Evolutionary conservation across 1,140 invertebrate genomes (phyloP).

Genomic region (Drosophila oshimai): DNA sequence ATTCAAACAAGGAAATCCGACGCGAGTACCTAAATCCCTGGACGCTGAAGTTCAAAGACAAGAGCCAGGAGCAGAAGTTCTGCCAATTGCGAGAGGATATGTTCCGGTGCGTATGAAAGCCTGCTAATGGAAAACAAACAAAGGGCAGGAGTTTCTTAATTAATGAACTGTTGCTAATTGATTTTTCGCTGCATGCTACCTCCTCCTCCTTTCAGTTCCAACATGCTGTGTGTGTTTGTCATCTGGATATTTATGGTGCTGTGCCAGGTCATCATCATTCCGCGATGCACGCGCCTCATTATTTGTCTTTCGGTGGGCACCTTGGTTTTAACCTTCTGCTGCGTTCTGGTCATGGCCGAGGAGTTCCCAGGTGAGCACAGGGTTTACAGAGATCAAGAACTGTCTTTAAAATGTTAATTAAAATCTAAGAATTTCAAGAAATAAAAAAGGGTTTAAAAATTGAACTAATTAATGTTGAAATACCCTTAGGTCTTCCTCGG

Average conservation of each 20-base stretch:
- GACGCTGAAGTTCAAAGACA: constrained; percentile 92
- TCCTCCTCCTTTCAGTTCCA: constrained; percentile 85
- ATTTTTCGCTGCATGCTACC: constrained; percentile 23
- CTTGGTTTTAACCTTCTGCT: constrained; percentile 86
- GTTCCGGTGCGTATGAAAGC: constrained; percentile 85
- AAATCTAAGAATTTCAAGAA: background rate
- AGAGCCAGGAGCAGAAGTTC: constrained; percentile 85
- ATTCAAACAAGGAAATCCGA: constrained; percentile 95
- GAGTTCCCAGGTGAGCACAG: constrained; percentile 86
- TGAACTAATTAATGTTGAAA: too few relatives aligned
- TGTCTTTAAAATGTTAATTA: background rate
- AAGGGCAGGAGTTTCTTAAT: constrained; percentile 41
- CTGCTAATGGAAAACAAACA: constrained; percentile 46
- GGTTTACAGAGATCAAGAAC: too few relatives aligned
- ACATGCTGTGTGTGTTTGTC: constrained; percentile 95
- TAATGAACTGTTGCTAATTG: constrained; percentile 76
- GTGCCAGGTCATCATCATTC: constrained; percentile 90
- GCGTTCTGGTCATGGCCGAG: constrained; percentile 92
- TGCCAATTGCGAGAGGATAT: constrained; percentile 94
- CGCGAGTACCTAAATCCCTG: constrained; percentile 93
- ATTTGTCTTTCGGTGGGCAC: constrained; percentile 86
- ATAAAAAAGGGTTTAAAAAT: too few relatives aligned
- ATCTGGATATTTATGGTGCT: constrained; percentile 95
- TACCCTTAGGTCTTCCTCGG: constrained; percentile 84
- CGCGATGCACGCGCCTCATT: constrained; percentile 85